phyloP scores from a whole-genome alignment of 2,113 vertebrate species.

The Boleophthalmus pectinirostris region DNA sequence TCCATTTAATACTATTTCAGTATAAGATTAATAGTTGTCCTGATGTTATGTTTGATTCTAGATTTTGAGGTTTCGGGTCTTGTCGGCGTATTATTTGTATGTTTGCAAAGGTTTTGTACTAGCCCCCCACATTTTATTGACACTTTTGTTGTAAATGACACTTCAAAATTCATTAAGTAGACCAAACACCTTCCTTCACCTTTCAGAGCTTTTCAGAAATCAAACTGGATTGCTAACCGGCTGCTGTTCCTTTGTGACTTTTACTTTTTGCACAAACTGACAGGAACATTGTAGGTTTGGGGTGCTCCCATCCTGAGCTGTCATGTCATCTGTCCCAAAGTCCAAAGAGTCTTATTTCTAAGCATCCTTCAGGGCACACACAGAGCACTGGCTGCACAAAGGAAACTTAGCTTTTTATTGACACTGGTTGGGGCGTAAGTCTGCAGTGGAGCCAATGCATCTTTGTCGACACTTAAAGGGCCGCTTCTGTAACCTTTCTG shows the following conservation, averaged over 20 bases:
- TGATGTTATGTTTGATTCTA: conserved; percentile 1
- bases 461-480: neutral
- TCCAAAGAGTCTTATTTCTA: conserved; percentile 33
- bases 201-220: conserved; percentile 34
- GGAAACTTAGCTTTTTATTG: conserved; percentile 18
- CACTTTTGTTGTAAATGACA: neutral
- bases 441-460: conserved; percentile 12
- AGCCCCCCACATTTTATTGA: neutral
- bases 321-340: conserved; percentile 50
- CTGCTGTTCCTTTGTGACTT: conserved; percentile 24
- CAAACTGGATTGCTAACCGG: conserved; percentile 42
- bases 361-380: conserved; percentile 24
- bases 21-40: neutral
- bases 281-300: conserved; percentile 40
- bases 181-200: neutral
- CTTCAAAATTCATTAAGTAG: no score
- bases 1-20: neutral
- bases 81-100: neutral
- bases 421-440: conserved; percentile 18
- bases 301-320: conserved; percentile 43
- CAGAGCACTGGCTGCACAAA: conserved; percentile 22
- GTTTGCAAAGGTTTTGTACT: neutral
- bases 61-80: neutral
- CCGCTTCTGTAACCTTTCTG: neutral
- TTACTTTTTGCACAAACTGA: conserved; percentile 27